These are phyloP conservation scores for Sternotherus odoratus DNA, from an alignment of 2,797 vertebrate species.

Conservation along the genomic window DNA sequence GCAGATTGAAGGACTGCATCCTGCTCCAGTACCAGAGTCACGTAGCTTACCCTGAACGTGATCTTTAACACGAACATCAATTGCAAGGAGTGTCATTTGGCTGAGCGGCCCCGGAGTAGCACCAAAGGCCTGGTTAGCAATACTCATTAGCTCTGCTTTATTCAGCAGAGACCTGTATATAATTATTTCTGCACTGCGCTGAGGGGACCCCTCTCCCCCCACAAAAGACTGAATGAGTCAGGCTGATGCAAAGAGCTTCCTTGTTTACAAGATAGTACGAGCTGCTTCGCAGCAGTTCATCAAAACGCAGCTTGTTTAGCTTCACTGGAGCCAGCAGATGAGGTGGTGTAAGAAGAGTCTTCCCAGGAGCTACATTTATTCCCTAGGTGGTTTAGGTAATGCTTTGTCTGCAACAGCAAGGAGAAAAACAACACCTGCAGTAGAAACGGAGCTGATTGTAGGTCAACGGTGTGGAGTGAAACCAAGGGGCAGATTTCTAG, in stretches of 20 bases:
- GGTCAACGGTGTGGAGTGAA: not conserved
- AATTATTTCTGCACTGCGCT: not conserved
- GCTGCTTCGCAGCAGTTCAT: not conserved
- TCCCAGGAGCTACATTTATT: constrained; percentile 31
- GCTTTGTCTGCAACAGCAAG: not conserved
- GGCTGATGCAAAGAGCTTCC: not conserved
- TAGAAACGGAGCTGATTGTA: not conserved
- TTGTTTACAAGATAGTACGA: fast-evolving
- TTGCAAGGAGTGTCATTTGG: not conserved
- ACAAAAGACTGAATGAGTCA: fast-evolving
- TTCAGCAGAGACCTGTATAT: not conserved
- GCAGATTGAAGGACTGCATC: not conserved
- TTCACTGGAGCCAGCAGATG: constrained; percentile 6
- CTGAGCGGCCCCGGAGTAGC: not conserved
- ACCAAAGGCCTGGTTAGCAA: not conserved
- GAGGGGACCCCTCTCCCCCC: not conserved
- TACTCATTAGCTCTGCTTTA: not conserved
- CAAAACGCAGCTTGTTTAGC: not conserved
- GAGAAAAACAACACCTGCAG: not conserved
- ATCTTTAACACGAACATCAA: not conserved
- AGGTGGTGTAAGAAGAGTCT: constrained; percentile 1
- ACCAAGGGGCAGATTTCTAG: fast-evolving
- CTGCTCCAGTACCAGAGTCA: not conserved
- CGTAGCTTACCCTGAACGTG: not conserved
- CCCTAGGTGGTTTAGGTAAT: constrained; percentile 47